These are phyloP conservation scores for Cladopsammia gracilis DNA, from an alignment of 64 coral and sea anemone genomes.

Conservation along the genomic window DNA sequence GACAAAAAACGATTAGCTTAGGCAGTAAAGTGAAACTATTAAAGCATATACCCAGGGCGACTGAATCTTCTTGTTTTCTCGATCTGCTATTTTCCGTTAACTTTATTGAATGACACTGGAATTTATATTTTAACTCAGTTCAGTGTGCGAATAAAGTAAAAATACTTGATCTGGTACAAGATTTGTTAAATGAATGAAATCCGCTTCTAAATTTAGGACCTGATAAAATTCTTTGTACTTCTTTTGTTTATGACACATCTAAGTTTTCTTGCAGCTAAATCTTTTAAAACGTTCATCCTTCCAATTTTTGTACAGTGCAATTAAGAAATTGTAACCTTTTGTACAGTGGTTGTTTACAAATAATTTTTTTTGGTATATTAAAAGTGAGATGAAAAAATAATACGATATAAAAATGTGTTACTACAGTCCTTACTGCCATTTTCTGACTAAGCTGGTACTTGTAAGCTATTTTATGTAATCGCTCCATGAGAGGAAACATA, in stretches of 20 bases:
- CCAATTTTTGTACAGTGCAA: neutral
- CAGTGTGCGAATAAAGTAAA: neutral
- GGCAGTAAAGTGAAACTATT: too few species aligned
- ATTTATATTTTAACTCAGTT: too few species aligned
- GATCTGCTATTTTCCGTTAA: too few species aligned
- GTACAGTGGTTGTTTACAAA: neutral
- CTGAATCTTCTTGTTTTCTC: too few species aligned
- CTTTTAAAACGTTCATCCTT: neutral
- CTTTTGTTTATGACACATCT: neutral
- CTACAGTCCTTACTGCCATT: neutral
- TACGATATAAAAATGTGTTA: neutral
- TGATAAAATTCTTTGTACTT: neutral
- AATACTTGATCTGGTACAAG: neutral
- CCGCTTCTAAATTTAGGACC: neutral
- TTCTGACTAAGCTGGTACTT: neutral
- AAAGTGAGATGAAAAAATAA: neutral
- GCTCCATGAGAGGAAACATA: neutral
- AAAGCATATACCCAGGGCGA: too few species aligned
- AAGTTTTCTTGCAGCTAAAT: too few species aligned
- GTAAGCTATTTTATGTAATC: conserved; percentile 27
- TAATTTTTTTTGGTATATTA: neutral
- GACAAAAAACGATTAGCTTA: neutral
- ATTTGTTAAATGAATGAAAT: conserved; percentile 11
- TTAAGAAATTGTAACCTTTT: neutral
- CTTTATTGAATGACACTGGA: too few species aligned